Conservation (phyloP, 2,797 vertebrate species). For the Danio choprae region DNA sequence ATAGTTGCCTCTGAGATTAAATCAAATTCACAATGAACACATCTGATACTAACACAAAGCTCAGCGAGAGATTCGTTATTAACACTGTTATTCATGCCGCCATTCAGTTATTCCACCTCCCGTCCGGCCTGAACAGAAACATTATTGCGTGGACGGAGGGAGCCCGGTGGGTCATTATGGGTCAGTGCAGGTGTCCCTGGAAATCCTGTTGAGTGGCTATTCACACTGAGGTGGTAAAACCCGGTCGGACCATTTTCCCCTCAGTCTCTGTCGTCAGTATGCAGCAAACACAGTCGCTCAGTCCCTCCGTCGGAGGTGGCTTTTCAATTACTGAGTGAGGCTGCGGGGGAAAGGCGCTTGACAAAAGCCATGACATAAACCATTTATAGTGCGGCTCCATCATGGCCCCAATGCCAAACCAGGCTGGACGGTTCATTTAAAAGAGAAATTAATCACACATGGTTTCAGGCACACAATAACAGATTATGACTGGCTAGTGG, state of each 20-base stretch:
- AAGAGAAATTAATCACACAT: constrained; percentile 81
- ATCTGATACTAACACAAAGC: constrained; percentile 44
- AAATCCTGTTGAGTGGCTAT: constrained; percentile 30
- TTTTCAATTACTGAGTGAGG: constrained; percentile 75
- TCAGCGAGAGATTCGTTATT: constrained; percentile 18
- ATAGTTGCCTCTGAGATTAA: constrained; percentile 34
- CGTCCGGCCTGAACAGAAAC: constrained; percentile 1
- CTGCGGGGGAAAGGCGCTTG: constrained; percentile 65
- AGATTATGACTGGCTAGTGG: constrained; percentile 74
- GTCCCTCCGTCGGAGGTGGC: constrained; percentile 64
- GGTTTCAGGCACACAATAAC: constrained; percentile 76
- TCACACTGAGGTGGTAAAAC: constrained; percentile 23
- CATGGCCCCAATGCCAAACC: constrained; percentile 72
- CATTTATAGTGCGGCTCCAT: constrained; percentile 76
- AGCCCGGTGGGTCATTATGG: constrained; percentile 35
- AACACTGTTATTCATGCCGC: constrained; percentile 34
- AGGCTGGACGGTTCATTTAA: constrained; percentile 80
- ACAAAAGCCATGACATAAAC: constrained; percentile 73
- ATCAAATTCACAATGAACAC: constrained; percentile 47
- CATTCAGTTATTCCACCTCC: constrained; percentile 30
- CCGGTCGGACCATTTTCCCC: constrained; percentile 52
- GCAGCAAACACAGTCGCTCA: constrained; percentile 67
- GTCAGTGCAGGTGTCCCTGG: constrained; percentile 46
- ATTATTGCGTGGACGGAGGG: constrained; percentile 22
- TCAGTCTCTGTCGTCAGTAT: constrained; percentile 69